These are phyloP conservation scores for Catharus fuscescens DNA, from an alignment of 2,113 vertebrate genomes.

Conservation along the genomic window DNA sequence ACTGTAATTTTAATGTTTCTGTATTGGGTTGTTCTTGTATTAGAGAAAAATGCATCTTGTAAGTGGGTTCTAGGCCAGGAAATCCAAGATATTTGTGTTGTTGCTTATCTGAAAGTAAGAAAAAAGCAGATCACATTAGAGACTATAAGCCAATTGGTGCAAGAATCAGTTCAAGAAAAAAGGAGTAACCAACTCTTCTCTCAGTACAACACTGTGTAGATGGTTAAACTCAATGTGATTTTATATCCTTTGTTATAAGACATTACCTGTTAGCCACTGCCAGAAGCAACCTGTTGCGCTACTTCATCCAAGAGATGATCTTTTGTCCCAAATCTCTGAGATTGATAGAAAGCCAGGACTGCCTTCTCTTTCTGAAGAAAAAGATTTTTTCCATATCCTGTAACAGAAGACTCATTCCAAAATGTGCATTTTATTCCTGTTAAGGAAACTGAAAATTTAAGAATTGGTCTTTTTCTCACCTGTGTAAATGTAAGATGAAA, in stretches of 20 bases:
- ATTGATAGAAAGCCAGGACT: neutral
- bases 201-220: neutral
- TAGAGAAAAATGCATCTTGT: neutral
- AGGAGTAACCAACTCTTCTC: neutral
- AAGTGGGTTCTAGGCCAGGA: neutral
- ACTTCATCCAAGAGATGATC: rapidly evolving
- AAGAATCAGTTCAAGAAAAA: neutral
- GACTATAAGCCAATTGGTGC: neutral
- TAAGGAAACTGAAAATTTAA: neutral
- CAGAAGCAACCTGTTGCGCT: neutral
- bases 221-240: neutral
- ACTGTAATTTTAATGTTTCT: neutral
- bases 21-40: neutral
- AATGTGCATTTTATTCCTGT: neutral
- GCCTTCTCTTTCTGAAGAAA: neutral
- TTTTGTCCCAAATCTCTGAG: neutral
- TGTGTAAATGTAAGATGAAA: neutral
- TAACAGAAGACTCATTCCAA: neutral
- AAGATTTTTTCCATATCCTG: neutral
- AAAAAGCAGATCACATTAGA: neutral
- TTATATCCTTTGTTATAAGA: neutral
- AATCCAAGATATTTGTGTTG: neutral
- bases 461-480: neutral
- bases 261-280: neutral
- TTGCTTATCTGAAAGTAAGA: neutral